Evolutionary conservation across 2,113 vertebrate genomes (phyloP), one percentile per base, ranked within the genome.

Genomic region (Hyperopisus bebe): DNA sequence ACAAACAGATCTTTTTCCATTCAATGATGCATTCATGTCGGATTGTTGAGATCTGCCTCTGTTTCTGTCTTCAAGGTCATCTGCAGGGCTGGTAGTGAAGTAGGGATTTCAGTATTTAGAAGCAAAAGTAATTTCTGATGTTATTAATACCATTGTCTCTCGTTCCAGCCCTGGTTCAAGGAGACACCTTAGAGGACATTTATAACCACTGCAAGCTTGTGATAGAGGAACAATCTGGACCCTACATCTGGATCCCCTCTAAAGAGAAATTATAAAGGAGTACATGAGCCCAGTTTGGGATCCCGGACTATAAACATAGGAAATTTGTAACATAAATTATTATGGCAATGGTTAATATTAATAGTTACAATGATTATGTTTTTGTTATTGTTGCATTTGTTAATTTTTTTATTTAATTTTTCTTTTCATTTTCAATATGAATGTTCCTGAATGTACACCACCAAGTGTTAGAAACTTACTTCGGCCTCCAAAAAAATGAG

Each of bases 191-290:
- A 97, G 98, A 99, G 96, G 98, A 98, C 94, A 97, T 99, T 96
- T 99, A 99, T 96, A 97, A 97, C 95, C 96, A 98, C 94, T 98
- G 98, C 97, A 99, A 99, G 96, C 95, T 98, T 95, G 97, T 98
- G 93, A 99, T 99, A 95, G 98, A 99, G 95, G 98, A 99, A 95
- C 97, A 99, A 92, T 99, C 98, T 94, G 98, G 98, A 95, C 97
- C 98, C 93, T 99, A 97, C 96, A 98, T 99, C 97, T 99, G 98
- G 98, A 97, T 99, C 95, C 97, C 98, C 92, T 99, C 98, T 82
- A 99, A 99, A 96, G 98, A 99, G 93, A 99, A 98, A 95, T 96
- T 99, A 97, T 99, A 98, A 98, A 95, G 96, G 50, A 94, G 91
- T 90, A 91, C 90, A 87, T 87, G 82, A 91, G 80, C 84, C 95